Base-by-base conservation (phyloP, 2,113 vertebrate genomes). In the Rhipidura dahli region DNA sequence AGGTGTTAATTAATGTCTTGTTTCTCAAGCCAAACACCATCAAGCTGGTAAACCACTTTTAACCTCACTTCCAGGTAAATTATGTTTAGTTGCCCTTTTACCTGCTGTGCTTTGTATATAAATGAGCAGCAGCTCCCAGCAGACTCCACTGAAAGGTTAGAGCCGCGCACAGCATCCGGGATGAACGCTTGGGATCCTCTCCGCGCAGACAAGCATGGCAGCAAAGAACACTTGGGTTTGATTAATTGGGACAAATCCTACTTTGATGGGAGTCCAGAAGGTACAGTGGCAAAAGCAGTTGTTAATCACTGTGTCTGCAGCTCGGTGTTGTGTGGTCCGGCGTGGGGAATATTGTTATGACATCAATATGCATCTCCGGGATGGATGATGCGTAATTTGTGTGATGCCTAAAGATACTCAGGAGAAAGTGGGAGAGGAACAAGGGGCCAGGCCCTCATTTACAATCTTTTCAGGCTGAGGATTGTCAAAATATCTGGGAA, bases 141-240 rank as follows among this genome's bases (percentile, higher is more conserved):
- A 91, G 97, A 96, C 83, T 70, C 79, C 76, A 22, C 33, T 6
- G 71, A 98, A 98, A 98, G 97, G 97, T 98, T 94, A 98, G 93
- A 89, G 88, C 79, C 65, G 9, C 59, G 16, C 27, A 1, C 60
- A 92, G 97, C 96, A 97, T 97, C 96, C 63, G 1, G 31, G 68
- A 97, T 97, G 95, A 96, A 96, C 12, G 5, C 40, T 84, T 5
- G 35, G 92, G 96, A 89, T 76, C 91, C 26, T 35, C 53, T 95
- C 73, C 13, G 4, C n/a, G 68, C 89, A 84, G 83, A 93, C 3
- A 9, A 61, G 31, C 4, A 1, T 63, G 80, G 90, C 89, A 91
- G 94, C 88, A 94, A 86, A 95, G 82, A 97, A 50, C 88, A 57
- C 86, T 89, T 51, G n/a, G 22, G 45, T 85, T 94, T 97, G 97